A percentile compares a stretch with the other conserved stretches of the same genome.
Conservation (phyloP, 2,888 invertebrate species). For the Diarsia dahlii region DNA sequence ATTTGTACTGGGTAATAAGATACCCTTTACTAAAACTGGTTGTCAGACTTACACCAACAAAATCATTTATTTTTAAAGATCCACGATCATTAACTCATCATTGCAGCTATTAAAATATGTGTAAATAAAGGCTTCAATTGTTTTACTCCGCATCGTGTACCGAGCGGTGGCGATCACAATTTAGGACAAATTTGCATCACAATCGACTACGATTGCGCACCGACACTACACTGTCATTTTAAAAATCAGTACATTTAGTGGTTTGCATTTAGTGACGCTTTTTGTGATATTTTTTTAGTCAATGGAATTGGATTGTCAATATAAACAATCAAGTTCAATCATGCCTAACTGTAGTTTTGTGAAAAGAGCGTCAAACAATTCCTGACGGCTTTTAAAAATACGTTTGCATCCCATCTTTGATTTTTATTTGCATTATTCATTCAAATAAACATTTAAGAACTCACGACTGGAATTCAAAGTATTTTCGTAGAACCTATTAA, state of each 20-base stretch:
- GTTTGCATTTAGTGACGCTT: neutral
- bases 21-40: too few species aligned
- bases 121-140: constrained; percentile 51
- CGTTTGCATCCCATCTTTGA: neutral
- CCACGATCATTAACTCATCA: too few species aligned
- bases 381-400: neutral
- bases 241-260: constrained; percentile 44
- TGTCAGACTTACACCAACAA: neutral
- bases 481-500: neutral
- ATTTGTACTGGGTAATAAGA: too few species aligned
- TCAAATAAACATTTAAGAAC: neutral
- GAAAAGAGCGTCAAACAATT: neutral
- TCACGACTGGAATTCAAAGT: neutral
- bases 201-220: constrained; percentile 80
- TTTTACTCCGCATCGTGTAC: constrained; percentile 57
- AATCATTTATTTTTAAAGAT: neutral
- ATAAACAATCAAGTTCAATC: too few species aligned
- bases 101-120: too few species aligned
- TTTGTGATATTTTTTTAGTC: neutral
- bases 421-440: neutral
- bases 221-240: constrained; percentile 51
- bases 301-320: neutral
- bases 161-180: constrained; percentile 68
- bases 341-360: neutral
- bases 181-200: constrained; percentile 83